A percentile compares a stretch with the other conserved stretches of the same genome.
Evolutionary conservation across 92 coral and sea anemone species (phyloP).

Genomic region (Meandrina meandrites): DNA sequence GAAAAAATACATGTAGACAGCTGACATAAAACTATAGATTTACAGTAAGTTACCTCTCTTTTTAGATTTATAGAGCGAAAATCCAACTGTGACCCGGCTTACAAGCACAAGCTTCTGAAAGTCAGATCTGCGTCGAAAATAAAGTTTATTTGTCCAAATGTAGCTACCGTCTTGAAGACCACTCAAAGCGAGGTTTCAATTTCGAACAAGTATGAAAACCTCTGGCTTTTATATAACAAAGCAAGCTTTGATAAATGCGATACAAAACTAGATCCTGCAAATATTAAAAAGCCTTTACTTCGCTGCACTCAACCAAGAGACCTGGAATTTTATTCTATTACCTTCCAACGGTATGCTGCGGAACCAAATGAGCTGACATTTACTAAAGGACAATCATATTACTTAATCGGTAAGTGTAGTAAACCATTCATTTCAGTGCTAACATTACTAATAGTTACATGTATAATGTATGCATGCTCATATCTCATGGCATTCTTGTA

Average conservation of each 20-base stretch:
- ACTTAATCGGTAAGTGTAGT: constrained; percentile 47
- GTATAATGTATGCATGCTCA: no score
- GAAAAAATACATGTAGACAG: no score
- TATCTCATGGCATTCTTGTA: no score
- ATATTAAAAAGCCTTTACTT: neutral
- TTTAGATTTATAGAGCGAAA: constrained; percentile 39
- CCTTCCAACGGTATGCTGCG: constrained; percentile 12
- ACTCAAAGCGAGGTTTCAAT: neutral
- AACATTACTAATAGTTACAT: no score
- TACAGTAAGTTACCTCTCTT: neutral
- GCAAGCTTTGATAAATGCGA: constrained; percentile 52
- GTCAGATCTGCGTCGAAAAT: constrained; percentile 24
- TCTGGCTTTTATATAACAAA: constrained; percentile 45
- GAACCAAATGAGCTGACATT: neutral
- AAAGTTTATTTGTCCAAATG: constrained; percentile 57
- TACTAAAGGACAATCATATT: constrained; percentile 32
- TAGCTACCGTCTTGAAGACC: constrained; percentile 15
- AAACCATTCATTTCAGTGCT: no score
- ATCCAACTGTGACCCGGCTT: neutral
- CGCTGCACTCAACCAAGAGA: constrained; percentile 34
- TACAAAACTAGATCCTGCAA: constrained; percentile 24
- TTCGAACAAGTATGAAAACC: constrained; percentile 45
- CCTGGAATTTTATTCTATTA: constrained; percentile 14
- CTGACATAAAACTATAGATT: neutral
- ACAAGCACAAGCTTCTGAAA: constrained; percentile 42